These are phyloP conservation scores for Schizothorax lantsangensis DNA, from an alignment of 2,797 vertebrate species.

Conservation along the genomic window DNA sequence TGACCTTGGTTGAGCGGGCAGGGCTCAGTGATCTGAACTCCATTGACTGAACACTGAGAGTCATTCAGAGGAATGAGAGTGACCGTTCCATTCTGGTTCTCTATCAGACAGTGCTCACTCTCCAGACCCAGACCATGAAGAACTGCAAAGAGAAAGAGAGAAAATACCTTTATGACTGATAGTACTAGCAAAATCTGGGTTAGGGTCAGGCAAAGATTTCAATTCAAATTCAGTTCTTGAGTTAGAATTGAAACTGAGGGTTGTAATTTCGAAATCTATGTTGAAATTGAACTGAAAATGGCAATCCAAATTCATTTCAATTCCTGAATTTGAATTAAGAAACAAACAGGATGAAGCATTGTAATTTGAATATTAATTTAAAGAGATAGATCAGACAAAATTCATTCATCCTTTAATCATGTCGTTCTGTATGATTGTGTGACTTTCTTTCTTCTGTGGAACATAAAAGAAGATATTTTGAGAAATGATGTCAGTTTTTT, in stretches of 20 bases:
- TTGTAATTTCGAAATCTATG: background rate
- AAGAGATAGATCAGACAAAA: background rate
- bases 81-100: conserved; percentile 86
- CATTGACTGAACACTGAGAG: conserved; percentile 94
- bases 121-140: conserved; percentile 94
- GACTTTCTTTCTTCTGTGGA: background rate
- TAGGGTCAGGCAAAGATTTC: background rate
- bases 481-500: background rate
- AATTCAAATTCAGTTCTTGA: background rate
- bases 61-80: conserved; percentile 85
- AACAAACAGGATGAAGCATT: background rate
- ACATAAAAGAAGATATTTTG: background rate
- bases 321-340: background rate
- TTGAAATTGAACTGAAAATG: background rate
- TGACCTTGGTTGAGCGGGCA: conserved; percentile 93
- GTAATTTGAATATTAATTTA: background rate
- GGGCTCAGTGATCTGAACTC: conserved; percentile 82
- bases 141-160: conserved; percentile 73
- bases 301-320: background rate
- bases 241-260: background rate
- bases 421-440: no score
- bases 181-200: background rate
- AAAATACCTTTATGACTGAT: background rate
- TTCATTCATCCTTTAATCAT: background rate
- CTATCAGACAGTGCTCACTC: conserved; percentile 93